phyloP scores from a whole-genome alignment of 1,140 invertebrate species.

The Drosophila triauraria region DNA sequence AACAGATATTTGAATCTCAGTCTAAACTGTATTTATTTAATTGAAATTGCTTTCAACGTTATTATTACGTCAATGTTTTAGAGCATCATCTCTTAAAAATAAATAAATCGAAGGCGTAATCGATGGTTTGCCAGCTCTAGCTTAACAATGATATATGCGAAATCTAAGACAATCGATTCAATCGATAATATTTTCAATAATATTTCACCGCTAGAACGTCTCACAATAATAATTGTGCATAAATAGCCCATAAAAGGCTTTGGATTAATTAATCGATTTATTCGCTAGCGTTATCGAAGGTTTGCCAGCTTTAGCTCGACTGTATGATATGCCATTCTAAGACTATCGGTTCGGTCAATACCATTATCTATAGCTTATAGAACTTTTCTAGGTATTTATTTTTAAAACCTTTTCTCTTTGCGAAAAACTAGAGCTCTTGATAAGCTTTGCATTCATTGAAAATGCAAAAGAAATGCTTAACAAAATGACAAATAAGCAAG shows the following conservation, averaged over 20 bases:
- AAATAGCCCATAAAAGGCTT: no score
- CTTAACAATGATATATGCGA: background rate
- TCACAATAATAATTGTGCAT: no score
- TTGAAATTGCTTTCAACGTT: no score
- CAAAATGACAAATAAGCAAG: conserved; percentile 55
- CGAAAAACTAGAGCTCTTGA: conserved; percentile 4
- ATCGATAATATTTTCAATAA: background rate
- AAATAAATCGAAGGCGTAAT: background rate
- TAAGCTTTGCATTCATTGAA: conserved; percentile 25
- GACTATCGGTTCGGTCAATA: background rate
- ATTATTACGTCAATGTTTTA: no score
- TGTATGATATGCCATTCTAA: background rate
- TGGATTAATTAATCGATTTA: no score
- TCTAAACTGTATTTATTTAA: background rate
- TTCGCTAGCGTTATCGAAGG: background rate
- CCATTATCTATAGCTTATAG: background rate
- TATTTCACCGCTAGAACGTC: background rate
- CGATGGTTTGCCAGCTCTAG: background rate
- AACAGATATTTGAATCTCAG: no score
- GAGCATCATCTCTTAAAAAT: no score
- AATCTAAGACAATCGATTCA: background rate
- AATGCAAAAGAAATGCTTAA: conserved; percentile 33
- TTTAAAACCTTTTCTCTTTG: background rate
- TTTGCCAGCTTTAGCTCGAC: background rate
- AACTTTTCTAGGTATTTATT: background rate